Percentiles rank a stretch among this genome's conserved stretches.
Conservation (phyloP, 1,140 invertebrate genomes). For the Oscheius sp. region DNA sequence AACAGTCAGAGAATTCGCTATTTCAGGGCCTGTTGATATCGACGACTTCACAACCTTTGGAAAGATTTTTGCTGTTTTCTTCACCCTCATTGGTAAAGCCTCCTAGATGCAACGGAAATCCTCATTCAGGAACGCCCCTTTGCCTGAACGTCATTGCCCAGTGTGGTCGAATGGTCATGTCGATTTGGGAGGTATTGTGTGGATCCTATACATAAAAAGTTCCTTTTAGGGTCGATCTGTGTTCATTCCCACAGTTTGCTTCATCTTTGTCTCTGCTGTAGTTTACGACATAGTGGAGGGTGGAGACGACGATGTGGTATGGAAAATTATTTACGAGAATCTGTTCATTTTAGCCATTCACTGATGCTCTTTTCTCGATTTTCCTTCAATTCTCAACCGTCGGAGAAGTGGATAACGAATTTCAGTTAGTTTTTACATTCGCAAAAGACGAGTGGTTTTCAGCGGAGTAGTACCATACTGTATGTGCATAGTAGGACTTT, state of each 20-base stretch:
- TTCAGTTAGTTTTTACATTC: constrained; percentile 15
- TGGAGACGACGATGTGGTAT: constrained; percentile 24
- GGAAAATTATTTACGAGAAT: not conserved
- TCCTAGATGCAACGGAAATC: not conserved
- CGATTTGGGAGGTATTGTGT: constrained; percentile 24
- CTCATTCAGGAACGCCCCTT: constrained; percentile 15
- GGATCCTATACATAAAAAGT: not conserved
- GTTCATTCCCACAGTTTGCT: constrained; percentile 14
- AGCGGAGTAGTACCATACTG: constrained; percentile 20
- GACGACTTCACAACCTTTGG: constrained; percentile 27
- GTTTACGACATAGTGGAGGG: constrained; percentile 34
- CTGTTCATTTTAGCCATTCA: constrained; percentile 13
- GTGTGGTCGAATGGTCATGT: constrained; percentile 24
- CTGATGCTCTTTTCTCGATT: constrained; percentile 28
- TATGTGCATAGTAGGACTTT: constrained; percentile 12
- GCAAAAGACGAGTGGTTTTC: not conserved
- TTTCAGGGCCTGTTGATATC: constrained; percentile 22
- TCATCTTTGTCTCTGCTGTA: constrained; percentile 25
- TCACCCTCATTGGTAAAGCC: constrained; percentile 18
- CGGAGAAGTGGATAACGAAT: constrained; percentile 30
- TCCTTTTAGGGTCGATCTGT: constrained; percentile 15
- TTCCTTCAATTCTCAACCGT: constrained; percentile 30
- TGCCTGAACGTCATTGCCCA: constrained; percentile 17
- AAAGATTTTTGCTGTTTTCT: constrained; percentile 22
- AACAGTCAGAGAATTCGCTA: too few species aligned